Percentiles rank a stretch among this genome's conserved stretches.
phyloP scores from a whole-genome alignment of 1,140 invertebrate genomes.

The Neoseiulus cucumeris region DNA sequence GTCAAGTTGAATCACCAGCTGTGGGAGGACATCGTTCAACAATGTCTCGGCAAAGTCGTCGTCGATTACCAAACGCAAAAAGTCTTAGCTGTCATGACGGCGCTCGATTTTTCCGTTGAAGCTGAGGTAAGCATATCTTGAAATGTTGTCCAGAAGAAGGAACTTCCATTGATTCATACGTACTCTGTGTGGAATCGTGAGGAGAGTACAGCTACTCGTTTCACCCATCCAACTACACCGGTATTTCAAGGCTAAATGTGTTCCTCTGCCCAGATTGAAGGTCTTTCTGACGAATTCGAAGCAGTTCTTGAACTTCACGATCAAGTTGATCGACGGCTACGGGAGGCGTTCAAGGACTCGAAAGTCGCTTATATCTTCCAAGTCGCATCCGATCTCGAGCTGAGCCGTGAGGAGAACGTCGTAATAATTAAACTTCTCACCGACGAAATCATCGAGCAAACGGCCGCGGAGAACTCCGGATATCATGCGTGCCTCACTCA shows the following conservation, averaged over 20 bases:
- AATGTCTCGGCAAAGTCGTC: conserved; percentile 9
- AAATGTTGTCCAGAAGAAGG: too few species aligned
- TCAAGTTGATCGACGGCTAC: not conserved
- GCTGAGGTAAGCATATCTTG: not conserved
- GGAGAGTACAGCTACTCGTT: too few species aligned
- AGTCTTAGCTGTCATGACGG: not conserved
- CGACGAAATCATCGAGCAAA: not conserved
- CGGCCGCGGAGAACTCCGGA: not conserved
- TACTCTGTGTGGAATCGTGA: too few species aligned
- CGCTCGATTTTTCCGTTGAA: conserved; percentile 1
- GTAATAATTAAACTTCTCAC: conserved; percentile 1
- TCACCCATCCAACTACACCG: too few species aligned
- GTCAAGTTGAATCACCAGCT: not conserved
- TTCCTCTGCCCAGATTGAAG: not conserved
- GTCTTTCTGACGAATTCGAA: not conserved
- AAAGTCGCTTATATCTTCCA: conserved; percentile 10
- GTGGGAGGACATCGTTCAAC: not conserved
- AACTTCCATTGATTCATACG: too few species aligned
- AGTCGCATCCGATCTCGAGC: not conserved
- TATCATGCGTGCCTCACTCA: not conserved
- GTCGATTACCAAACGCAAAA: conserved; percentile 8
- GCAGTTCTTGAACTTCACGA: conserved; percentile 3
- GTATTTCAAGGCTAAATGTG: not conserved
- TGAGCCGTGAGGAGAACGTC: conserved; percentile 1
- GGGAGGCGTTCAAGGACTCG: conserved; percentile 8